Conservation (phyloP, 2,113 vertebrate genomes). For the Callipepla squamata region DNA sequence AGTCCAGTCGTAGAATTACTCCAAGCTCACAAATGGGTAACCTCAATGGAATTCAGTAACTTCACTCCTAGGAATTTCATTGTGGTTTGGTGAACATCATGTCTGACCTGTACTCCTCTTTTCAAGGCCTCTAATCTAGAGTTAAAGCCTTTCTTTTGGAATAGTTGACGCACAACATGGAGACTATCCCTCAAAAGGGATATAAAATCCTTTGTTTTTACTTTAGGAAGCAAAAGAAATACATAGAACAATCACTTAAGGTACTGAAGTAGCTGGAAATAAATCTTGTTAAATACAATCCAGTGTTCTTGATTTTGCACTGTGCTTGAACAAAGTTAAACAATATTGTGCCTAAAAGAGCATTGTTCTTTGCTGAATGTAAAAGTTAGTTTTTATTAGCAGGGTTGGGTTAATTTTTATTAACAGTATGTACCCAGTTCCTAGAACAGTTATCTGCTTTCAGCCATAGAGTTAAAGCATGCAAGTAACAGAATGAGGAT, state of each 20-base stretch:
- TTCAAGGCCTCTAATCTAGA: background rate
- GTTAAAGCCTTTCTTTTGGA: background rate
- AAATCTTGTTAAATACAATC: background rate
- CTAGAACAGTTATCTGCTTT: background rate
- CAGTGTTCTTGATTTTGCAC: constrained; percentile 25
- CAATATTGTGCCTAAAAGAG: background rate
- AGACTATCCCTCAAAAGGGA: background rate
- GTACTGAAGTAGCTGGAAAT: background rate
- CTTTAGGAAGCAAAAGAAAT: background rate
- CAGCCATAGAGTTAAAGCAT: background rate
- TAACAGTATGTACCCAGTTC: background rate
- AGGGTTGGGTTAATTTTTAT: background rate
- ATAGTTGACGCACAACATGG: background rate
- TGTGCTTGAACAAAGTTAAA: background rate
- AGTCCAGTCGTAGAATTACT: background rate
- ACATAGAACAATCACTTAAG: background rate
- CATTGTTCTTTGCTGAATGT: constrained; percentile 1
- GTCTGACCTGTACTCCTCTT: background rate
- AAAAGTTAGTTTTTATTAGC: background rate
- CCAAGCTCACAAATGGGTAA: background rate
- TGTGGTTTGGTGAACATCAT: background rate
- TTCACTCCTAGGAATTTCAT: background rate
- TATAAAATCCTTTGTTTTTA: background rate
- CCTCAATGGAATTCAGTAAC: background rate
- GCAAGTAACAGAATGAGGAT: background rate